A percentile compares a stretch with the other conserved stretches of the same genome.
These are phyloP conservation scores for Pollimyrus isidori DNA, from an alignment of 2,113 vertebrate genomes.

Conservation along the genomic window DNA sequence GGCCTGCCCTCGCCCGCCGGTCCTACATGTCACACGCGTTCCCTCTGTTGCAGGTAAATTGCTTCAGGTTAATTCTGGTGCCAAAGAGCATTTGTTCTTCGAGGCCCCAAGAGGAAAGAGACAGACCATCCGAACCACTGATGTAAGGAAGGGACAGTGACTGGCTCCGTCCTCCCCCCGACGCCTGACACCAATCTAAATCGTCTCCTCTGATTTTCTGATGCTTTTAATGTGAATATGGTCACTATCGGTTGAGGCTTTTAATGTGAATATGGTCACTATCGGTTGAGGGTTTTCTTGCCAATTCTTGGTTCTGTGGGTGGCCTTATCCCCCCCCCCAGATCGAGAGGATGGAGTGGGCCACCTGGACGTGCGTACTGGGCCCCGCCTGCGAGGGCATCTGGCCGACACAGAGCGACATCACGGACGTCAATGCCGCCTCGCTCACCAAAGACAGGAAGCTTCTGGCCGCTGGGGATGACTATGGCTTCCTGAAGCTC, in stretches of 20 bases:
- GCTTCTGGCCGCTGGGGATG: constrained; percentile 83
- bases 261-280: background rate
- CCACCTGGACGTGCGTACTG: constrained; percentile 87
- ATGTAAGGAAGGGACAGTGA: constrained; percentile 52
- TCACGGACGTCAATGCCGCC: constrained; percentile 75
- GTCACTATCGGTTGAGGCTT: background rate
- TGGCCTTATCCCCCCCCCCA: constrained; percentile 41
- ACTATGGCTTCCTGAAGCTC: constrained; percentile 93
- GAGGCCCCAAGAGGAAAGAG: constrained; percentile 90
- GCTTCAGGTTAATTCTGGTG: constrained; percentile 92
- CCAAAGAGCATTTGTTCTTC: constrained; percentile 93
- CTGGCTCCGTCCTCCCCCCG: too few relatives aligned
- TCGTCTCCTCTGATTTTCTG: background rate
- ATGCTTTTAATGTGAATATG: background rate
- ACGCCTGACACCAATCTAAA: background rate
- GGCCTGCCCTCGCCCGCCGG: background rate
- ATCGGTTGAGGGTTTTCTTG: background rate
- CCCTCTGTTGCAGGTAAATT: constrained; percentile 74
- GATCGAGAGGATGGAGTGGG: constrained; percentile 93
- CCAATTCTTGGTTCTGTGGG: background rate
- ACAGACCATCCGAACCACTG: constrained; percentile 70
- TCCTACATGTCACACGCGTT: background rate
- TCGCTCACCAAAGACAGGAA: constrained; percentile 80
- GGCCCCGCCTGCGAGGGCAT: constrained; percentile 87
- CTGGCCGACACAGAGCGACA: constrained; percentile 81